phyloP scores from a whole-genome alignment of 2,888 invertebrate species.

The Athalia circularis region DNA sequence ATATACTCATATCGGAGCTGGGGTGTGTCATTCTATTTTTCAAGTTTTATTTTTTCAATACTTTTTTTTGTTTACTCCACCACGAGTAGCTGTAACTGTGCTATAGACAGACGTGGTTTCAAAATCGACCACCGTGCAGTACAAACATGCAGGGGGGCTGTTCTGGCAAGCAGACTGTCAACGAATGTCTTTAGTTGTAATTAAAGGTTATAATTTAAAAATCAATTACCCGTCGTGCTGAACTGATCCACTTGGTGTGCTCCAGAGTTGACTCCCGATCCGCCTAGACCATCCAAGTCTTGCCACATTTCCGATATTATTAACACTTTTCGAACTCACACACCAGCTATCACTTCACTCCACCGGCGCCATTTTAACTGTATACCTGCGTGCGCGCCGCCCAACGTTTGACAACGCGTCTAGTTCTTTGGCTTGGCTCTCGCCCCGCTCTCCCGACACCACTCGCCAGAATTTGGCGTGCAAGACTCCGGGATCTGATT shows the following conservation, averaged over 20 bases:
- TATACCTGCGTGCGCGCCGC: conserved; percentile 10
- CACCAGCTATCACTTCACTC: conserved; percentile 62
- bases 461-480: too few relatives aligned
- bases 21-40: not conserved
- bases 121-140: conserved; percentile 39
- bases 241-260: conserved; percentile 71
- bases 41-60: not conserved
- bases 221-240: conserved; percentile 65
- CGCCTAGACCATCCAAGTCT: conserved; percentile 68
- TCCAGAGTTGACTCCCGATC: conserved; percentile 66
- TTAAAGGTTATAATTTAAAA: not conserved
- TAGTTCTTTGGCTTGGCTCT: too few relatives aligned
- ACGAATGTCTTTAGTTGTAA: not conserved
- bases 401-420: conserved; percentile 9
- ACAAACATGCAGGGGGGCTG: not conserved
- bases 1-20: not conserved
- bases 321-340: conserved; percentile 59
- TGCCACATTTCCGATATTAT: conserved; percentile 69
- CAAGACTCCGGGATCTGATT: too few relatives aligned
- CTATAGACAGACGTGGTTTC: conserved; percentile 25
- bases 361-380: conserved; percentile 69
- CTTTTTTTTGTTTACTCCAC: not conserved
- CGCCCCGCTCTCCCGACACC: too few relatives aligned
- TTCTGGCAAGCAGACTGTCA: conserved; percentile 15
- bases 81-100: not conserved